A percentile compares a stretch with the other conserved stretches of the same genome.
phyloP scores from a whole-genome alignment of 2,113 vertebrate genomes.

The Leptosomus discolor region DNA sequence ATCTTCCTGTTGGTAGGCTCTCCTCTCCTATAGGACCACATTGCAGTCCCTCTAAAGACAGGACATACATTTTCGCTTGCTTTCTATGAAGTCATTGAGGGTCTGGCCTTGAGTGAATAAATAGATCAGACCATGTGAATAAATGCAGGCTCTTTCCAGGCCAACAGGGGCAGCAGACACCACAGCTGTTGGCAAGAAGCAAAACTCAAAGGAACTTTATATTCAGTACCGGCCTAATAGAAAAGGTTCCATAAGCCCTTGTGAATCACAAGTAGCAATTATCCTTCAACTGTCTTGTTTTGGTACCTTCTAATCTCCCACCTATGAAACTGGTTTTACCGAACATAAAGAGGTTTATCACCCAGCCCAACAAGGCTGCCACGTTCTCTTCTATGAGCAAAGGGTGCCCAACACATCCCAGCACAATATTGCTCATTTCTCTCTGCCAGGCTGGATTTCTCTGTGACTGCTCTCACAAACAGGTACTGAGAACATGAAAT shows the following conservation, averaged over 20 bases:
- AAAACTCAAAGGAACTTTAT: conserved; percentile 8
- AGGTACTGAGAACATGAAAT: background rate
- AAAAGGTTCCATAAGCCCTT: background rate
- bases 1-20: background rate
- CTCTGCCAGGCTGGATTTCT: background rate
- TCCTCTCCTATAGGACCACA: background rate
- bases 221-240: background rate
- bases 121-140: background rate
- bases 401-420: background rate
- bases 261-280: background rate
- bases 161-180: background rate
- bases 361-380: background rate
- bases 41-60: background rate
- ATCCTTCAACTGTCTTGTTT: background rate
- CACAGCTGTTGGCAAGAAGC: background rate
- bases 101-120: background rate
- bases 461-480: background rate
- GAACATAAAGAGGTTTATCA: fast-evolving
- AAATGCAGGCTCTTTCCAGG: background rate
- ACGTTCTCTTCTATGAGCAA: background rate
- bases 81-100: background rate
- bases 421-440: background rate
- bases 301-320: background rate
- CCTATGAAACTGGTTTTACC: background rate
- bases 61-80: background rate